Base-by-base conservation (phyloP, 2,888 invertebrate species). In the Bellardia pandia region DNA sequence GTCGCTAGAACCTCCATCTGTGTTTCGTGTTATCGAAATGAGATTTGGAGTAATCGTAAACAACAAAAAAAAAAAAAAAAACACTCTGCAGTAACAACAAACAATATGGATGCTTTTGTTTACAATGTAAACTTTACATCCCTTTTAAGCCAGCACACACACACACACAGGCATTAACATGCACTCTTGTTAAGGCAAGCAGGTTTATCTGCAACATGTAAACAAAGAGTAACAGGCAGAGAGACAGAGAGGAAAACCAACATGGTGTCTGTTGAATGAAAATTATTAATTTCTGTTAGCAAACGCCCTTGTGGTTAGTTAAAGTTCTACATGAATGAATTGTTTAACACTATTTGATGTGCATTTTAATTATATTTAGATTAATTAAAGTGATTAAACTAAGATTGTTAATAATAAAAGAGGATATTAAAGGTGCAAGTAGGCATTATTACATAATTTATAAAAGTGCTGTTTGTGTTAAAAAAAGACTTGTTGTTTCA, bases 301-400 rank as follows among this genome's bases (percentile, higher is more conserved):
- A 69, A 60, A 71, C 76, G 56, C 80, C 76, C 71, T 76, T 81
- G 53, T 40, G 69, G 62, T 69, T 79, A 56, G 51, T 69, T 77
- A 53, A 77, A 23, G 68, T 74, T 51, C 23, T 71, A 77, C 80
- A 72, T 72, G 76, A 77, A 48, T 45, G 75, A 62, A 56, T 45
- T 76, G 80, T 75, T 69, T 42, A 51, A 66, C n/a, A 79, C 14
- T 74, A 58, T 23, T 45, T 62, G 37, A 37, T 37, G 37, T 37
- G 37, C 37, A 37, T 37, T 37, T 60, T 16, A 33, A 80, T 71
- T 37, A 80, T 23, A 56, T 77, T 68, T 37, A 75, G 74, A 74
- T 77, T 74, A 83, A 83, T 79, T 86, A 86, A 75, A 69, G 58
- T 58, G 69, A 79, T 71, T 60, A 79, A 74, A 40, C 51, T 56